phyloP scores from a whole-genome alignment of 2,113 vertebrate species.

The Channa argus region DNA sequence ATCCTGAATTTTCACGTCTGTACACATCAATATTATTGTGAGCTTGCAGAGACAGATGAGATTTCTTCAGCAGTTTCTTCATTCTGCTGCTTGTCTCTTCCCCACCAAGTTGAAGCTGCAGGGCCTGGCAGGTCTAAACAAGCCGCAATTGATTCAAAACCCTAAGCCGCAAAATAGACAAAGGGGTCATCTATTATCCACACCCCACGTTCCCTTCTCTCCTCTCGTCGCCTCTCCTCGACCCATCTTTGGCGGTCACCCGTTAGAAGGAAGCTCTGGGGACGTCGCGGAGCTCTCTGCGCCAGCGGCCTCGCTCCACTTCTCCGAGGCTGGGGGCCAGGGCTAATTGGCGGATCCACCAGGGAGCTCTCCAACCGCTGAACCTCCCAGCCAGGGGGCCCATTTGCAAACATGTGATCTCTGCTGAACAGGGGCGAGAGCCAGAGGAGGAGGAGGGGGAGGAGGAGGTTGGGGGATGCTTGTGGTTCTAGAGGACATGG shows the following conservation, averaged over 20 bases:
- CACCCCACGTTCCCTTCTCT: slow-evolving; percentile 6
- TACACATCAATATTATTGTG: neutral
- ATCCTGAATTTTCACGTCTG: neutral
- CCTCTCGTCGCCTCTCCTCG: slow-evolving; percentile 48
- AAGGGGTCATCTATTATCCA: slow-evolving; percentile 74
- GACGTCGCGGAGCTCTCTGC: slow-evolving; percentile 55
- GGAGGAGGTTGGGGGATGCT: slow-evolving; percentile 20
- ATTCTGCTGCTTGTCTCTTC: slow-evolving; percentile 5
- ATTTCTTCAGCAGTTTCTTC: slow-evolving; percentile 11
- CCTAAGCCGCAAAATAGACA: slow-evolving; percentile 64
- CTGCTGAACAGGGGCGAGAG: slow-evolving; percentile 33
- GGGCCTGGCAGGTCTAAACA: slow-evolving; percentile 29
- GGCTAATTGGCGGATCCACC: slow-evolving; percentile 81
- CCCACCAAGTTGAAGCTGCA: slow-evolving; percentile 17
- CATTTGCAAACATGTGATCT: slow-evolving; percentile 74
- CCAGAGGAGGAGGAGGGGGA: slow-evolving; percentile 9
- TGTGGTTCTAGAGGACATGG: slow-evolving; percentile 47
- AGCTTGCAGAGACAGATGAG: neutral
- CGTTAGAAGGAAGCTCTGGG: slow-evolving; percentile 69
- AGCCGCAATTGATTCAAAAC: slow-evolving; percentile 66
- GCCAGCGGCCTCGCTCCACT: slow-evolving; percentile 60
- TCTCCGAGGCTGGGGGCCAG: slow-evolving; percentile 64
- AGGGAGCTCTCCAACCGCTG: slow-evolving; percentile 71
- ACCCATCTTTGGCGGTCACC: slow-evolving; percentile 71
- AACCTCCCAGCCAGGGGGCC: slow-evolving; percentile 42